These are phyloP conservation scores for Orthonyx spaldingii DNA, from an alignment of 2,113 vertebrate species.

Conservation along the genomic window DNA sequence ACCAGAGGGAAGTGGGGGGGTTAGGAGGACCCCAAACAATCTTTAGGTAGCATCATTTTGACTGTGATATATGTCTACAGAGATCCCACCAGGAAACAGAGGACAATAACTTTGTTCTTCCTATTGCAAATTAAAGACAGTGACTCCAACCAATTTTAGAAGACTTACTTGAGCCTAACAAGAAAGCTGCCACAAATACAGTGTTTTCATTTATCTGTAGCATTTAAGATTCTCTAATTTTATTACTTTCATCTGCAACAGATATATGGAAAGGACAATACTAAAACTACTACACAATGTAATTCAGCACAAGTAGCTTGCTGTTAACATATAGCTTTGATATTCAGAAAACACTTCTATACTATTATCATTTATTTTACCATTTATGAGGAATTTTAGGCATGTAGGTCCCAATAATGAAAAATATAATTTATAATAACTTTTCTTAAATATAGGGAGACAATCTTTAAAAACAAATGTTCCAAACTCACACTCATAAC, in stretches of 20 bases:
- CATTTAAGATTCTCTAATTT: background rate
- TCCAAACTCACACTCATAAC: background rate
- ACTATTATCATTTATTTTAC: slow-evolving; percentile 22
- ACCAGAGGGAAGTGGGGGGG: background rate
- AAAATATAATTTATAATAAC: background rate
- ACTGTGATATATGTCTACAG: background rate
- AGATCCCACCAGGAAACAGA: background rate
- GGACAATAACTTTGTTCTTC: background rate
- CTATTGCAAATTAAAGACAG: background rate
- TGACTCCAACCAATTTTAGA: background rate
- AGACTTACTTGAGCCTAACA: background rate
- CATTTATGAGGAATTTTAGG: background rate
- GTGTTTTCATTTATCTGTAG: background rate
- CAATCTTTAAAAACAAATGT: background rate
- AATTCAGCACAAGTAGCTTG: background rate
- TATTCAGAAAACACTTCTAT: background rate
- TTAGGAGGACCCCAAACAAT: background rate
- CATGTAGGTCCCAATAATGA: background rate
- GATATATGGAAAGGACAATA: background rate
- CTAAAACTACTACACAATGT: background rate
- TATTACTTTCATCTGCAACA: background rate
- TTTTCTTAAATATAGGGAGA: background rate
- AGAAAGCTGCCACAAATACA: background rate
- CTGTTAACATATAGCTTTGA: background rate
- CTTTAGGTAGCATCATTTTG: background rate